Evolutionary conservation across 92 coral and sea anemone species (phyloP).

Genomic region (Paragorgia papillata): DNA sequence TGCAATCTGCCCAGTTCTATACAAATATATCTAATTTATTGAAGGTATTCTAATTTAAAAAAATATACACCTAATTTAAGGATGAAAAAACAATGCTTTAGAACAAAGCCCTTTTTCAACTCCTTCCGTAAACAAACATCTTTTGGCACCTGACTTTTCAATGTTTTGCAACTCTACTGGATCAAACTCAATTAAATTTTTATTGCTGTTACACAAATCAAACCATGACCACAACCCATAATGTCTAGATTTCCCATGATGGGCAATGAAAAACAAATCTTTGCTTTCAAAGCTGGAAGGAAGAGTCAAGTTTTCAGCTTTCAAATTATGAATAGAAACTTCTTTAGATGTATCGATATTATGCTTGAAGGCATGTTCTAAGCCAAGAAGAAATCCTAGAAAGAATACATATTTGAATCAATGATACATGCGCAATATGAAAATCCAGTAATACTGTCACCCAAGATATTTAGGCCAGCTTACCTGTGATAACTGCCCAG

Average conservation of each 20-base stretch:
- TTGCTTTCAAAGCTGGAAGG: constrained; percentile 11
- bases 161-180: constrained; percentile 46
- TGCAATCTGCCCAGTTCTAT: too few species aligned
- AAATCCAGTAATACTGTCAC: neutral
- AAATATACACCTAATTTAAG: too few species aligned
- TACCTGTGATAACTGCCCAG: constrained; percentile 96
- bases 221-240: constrained; percentile 76
- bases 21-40: too few species aligned
- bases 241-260: constrained; percentile 90
- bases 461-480: neutral
- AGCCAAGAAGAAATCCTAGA: constrained; percentile 28
- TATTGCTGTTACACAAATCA: constrained; percentile 68
- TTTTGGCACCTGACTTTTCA: constrained; percentile 10
- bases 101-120: constrained; percentile 67
- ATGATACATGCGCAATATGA: neutral
- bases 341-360: neutral
- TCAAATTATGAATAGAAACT: constrained; percentile 5
- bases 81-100: constrained; percentile 61
- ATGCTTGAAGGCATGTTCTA: neutral
- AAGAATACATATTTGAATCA: neutral
- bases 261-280: constrained; percentile 63
- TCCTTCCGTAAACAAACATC: constrained; percentile 74
- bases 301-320: neutral
- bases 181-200: constrained; percentile 75
- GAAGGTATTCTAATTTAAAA: too few species aligned